These are phyloP conservation scores for Rhinophrynus dorsalis DNA, from an alignment of 2,797 vertebrate genomes.

Conservation along the genomic window DNA sequence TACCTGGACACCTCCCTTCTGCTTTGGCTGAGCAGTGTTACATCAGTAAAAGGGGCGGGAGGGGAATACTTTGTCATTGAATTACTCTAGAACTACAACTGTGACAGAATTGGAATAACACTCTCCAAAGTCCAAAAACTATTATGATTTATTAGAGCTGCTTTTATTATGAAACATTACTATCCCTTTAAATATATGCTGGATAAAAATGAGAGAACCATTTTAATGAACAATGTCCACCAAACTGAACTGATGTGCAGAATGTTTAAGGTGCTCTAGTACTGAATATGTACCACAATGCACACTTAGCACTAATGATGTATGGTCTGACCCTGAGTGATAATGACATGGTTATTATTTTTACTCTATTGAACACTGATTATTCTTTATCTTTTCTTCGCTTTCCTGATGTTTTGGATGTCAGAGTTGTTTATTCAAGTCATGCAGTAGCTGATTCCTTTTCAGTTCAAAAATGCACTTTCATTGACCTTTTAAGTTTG, in stretches of 20 bases:
- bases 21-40: no score
- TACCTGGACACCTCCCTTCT: no score
- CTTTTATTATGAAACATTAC: no score
- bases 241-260: conserved; percentile 20
- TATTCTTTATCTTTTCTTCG: conserved; percentile 15
- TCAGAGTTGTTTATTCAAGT: conserved; percentile 38
- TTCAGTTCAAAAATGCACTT: conserved; percentile 33
- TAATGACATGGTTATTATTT: conserved; percentile 45
- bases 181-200: conserved; percentile 1
- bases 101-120: no score
- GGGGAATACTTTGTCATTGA: no score
- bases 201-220: conserved; percentile 20
- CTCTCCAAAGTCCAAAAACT: no score
- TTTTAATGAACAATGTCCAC: conserved; percentile 43
- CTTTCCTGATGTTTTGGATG: conserved; percentile 4
- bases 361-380: conserved; percentile 16
- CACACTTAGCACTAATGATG: conserved; percentile 38
- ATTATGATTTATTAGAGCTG: no score
- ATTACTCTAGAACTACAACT: no score
- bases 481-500: conserved; percentile 42
- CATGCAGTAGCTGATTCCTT: conserved; percentile 7
- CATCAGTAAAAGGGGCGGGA: no score
- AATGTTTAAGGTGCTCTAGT: conserved; percentile 14
- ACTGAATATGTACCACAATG: conserved; percentile 23
- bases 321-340: conserved; percentile 25